A percentile compares a stretch with the other conserved stretches of the same genome.
These are phyloP conservation scores for Danaus plexippus DNA, from an alignment of 1,140 invertebrate species.

Conservation along the genomic window DNA sequence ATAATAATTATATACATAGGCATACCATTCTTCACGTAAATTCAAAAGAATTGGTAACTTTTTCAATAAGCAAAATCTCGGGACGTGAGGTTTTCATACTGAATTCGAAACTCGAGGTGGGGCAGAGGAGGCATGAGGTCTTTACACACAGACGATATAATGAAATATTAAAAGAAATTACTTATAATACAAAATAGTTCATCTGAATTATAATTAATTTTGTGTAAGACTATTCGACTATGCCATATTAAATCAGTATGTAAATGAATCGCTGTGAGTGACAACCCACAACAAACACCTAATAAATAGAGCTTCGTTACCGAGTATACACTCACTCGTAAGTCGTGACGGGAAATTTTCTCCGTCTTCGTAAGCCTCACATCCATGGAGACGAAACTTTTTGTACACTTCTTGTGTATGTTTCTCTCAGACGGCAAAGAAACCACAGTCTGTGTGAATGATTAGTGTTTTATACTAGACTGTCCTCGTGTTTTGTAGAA, in stretches of 20 bases:
- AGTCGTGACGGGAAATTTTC: slow-evolving; percentile 14
- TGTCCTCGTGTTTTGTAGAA: no score
- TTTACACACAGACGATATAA: no score
- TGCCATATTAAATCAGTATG: neutral
- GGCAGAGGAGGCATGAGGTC: neutral
- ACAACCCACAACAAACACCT: slow-evolving; percentile 9
- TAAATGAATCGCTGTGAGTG: slow-evolving; percentile 12
- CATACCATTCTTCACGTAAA: no score
- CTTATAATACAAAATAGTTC: no score
- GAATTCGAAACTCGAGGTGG: slow-evolving; percentile 2
- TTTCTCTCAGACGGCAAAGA: no score
- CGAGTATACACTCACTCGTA: slow-evolving; percentile 17
- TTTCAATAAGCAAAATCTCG: slow-evolving; percentile 21
- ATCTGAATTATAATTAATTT: no score
- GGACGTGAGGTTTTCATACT: slow-evolving; percentile 5
- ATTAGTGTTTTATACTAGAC: no score
- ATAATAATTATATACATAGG: no score
- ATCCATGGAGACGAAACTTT: slow-evolving; percentile 6
- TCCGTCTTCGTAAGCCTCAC: neutral
- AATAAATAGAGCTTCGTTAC: slow-evolving; percentile 36
- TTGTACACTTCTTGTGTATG: slow-evolving; percentile 1
- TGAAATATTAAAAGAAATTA: no score
- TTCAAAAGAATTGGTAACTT: slow-evolving; percentile 11
- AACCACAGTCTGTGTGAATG: no score
- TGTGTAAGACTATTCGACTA: no score